Conservation (phyloP, 2,888 invertebrate genomes). For the Hoplodrina blanda region DNA sequence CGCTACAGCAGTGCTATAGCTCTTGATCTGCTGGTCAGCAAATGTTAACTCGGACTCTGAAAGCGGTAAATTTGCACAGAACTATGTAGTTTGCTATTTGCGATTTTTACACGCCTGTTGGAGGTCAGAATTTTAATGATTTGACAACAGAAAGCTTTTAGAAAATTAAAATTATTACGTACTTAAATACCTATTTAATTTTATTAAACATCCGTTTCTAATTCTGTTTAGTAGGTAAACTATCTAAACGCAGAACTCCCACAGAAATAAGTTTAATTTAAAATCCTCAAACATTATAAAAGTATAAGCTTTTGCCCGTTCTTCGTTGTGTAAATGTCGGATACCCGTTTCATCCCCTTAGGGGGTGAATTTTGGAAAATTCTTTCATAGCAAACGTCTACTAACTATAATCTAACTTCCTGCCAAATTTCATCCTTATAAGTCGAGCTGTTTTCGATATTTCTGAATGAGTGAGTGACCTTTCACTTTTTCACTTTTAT, state of each 20-base stretch:
- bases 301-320: too few relatives aligned
- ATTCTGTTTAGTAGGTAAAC: background rate
- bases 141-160: conserved; percentile 36
- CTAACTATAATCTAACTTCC: too few relatives aligned
- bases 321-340: too few relatives aligned
- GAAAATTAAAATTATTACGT: conserved; percentile 8
- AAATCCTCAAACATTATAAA: background rate
- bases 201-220: background rate
- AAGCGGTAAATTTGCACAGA: conserved; percentile 55
- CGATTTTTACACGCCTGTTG: conserved; percentile 13
- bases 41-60: conserved; percentile 52
- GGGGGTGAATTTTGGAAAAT: too few relatives aligned
- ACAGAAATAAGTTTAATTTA: too few relatives aligned
- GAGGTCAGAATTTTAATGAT: conserved; percentile 29
- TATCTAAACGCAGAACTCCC: background rate
- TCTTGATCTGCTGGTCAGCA: conserved; percentile 28
- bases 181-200: background rate
- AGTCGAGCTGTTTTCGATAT: too few relatives aligned
- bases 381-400: too few relatives aligned
- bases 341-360: too few relatives aligned
- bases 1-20: conserved; percentile 11
- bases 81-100: conserved; percentile 35
- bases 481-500: too few relatives aligned
- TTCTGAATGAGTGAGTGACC: too few relatives aligned
- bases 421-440: too few relatives aligned